phyloP scores from a whole-genome alignment of 1,140 invertebrate genomes.

The Planococcus citri region DNA sequence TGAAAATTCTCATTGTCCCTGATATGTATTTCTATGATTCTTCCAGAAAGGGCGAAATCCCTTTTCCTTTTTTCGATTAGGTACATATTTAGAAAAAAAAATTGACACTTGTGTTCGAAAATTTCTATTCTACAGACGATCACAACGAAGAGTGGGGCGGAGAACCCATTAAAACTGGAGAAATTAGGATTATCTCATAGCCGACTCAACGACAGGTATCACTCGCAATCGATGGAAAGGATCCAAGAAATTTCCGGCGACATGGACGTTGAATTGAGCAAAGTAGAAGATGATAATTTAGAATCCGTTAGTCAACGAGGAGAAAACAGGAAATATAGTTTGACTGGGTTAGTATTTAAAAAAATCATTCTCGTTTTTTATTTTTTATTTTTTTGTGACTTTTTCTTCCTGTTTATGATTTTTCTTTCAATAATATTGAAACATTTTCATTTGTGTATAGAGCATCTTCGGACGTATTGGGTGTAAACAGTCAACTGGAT shows the following conservation, averaged over 20 bases:
- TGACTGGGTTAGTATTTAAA: conserved; percentile 26
- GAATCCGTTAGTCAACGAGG: conserved; percentile 35
- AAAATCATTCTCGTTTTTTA: too few relatives aligned
- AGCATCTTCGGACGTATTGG: conserved; percentile 31
- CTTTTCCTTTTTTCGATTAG: too few relatives aligned
- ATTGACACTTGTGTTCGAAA: not conserved
- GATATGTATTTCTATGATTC: too few relatives aligned
- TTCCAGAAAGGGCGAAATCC: too few relatives aligned
- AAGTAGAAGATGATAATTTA: conserved; percentile 40
- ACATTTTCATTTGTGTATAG: conserved; percentile 22
- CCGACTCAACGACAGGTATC: conserved; percentile 73
- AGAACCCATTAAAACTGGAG: conserved; percentile 40
- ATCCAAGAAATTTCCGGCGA: conserved; percentile 32
- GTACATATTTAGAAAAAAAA: too few relatives aligned
- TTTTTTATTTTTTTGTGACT: too few relatives aligned
- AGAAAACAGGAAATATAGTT: conserved; percentile 31
- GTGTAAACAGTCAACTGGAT: conserved; percentile 36
- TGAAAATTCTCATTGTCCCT: too few relatives aligned
- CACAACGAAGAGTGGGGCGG: not conserved
- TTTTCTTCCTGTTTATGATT: too few relatives aligned
- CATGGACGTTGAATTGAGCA: conserved; percentile 22
- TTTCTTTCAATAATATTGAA: too few relatives aligned
- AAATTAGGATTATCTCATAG: conserved; percentile 65
- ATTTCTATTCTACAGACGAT: not conserved
- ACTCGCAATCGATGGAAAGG: conserved; percentile 54